Conservation (phyloP, 1,140 invertebrate genomes). For the Ganaspis sp. region DNA sequence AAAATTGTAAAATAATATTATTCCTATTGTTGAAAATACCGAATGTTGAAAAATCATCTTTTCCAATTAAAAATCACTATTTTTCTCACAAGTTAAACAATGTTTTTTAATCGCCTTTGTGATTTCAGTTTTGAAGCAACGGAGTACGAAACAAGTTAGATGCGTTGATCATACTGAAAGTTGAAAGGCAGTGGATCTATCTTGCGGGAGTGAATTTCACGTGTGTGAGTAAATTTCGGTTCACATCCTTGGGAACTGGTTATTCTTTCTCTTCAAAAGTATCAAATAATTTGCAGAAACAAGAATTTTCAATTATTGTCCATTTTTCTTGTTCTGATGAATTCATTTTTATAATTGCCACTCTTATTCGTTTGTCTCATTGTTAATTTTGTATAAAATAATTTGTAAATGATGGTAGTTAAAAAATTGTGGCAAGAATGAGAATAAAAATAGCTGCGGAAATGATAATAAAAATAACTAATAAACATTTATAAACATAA, state of each 20-base stretch:
- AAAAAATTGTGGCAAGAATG: too few relatives aligned
- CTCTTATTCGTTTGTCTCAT: too few relatives aligned
- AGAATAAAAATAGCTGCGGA: too few relatives aligned
- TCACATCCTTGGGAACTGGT: not conserved
- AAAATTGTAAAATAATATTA: not conserved
- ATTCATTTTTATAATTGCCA: too few relatives aligned
- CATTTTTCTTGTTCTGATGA: too few relatives aligned
- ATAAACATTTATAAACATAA: too few relatives aligned
- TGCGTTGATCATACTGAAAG: not conserved
- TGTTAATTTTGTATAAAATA: too few relatives aligned
- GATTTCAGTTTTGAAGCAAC: not conserved
- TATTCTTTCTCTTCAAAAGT: not conserved
- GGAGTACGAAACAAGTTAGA: not conserved
- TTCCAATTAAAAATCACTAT: not conserved
- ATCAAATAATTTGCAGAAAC: not conserved
- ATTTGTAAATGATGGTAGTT: too few relatives aligned
- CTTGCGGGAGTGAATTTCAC: not conserved
- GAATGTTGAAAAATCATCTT: not conserved
- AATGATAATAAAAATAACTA: too few relatives aligned
- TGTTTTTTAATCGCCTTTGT: not conserved
- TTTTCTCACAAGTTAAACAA: not conserved
- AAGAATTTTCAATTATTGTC: too few relatives aligned
- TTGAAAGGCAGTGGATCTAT: not conserved
- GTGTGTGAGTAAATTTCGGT: not conserved
- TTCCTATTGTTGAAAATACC: not conserved